phyloP scores from a whole-genome alignment of 2,888 invertebrate genomes.

The Holacanthella duospinosa region DNA sequence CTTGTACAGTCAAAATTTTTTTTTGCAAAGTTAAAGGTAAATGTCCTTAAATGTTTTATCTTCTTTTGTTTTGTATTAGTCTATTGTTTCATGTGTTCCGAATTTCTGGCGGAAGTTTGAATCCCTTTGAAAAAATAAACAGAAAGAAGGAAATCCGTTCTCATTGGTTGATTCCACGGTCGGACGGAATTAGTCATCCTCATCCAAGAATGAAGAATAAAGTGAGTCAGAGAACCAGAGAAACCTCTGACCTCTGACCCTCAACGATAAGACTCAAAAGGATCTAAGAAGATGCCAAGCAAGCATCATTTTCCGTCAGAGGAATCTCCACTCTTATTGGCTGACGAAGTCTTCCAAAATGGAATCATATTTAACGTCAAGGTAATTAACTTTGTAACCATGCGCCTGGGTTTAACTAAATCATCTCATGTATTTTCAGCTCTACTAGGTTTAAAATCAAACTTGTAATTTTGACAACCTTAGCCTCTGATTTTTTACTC shows the following conservation, averaged over 20 bases:
- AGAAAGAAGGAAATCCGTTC: conserved; percentile 3
- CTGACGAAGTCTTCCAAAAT: conserved; percentile 2
- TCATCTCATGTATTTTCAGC: too few relatives aligned
- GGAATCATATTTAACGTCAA: not conserved
- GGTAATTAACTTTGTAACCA: not conserved
- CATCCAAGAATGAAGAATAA: not conserved
- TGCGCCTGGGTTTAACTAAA: too few relatives aligned
- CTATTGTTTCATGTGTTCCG: too few relatives aligned
- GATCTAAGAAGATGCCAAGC: not conserved
- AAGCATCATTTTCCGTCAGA: not conserved
- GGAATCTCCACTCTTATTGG: not conserved
- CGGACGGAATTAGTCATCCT: conserved; percentile 2
- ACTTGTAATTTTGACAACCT: not conserved
- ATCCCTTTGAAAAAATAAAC: conserved; percentile 2
- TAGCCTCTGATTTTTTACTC: too few relatives aligned
- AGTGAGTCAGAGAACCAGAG: too few relatives aligned
- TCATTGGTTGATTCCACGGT: conserved; percentile 3
- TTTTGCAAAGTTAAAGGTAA: too few relatives aligned
- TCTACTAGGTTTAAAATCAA: not conserved
- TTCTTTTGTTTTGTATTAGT: too few relatives aligned
- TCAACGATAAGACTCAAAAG: too few relatives aligned
- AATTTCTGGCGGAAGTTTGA: too few relatives aligned
- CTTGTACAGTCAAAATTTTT: too few relatives aligned
- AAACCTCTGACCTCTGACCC: too few relatives aligned
- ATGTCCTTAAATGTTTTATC: too few relatives aligned